Base-by-base conservation (phyloP, 2,113 vertebrate species). In the Alligator mississippiensis region DNA sequence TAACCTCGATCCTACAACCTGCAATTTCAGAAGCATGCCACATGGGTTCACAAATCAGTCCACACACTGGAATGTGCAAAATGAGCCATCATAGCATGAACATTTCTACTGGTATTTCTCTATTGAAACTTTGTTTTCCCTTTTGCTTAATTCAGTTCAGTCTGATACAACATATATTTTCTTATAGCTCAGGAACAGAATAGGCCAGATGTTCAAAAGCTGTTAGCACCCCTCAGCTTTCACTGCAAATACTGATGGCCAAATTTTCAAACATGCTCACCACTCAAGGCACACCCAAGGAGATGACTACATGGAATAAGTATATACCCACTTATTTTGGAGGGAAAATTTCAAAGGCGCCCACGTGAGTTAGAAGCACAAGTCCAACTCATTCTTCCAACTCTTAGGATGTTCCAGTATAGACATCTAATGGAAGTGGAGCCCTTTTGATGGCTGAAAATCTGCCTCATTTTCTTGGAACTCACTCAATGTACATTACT, bases 371-470 rank as follows among this genome's bases (percentile, higher is more conserved):
- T n/a, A 91, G 72, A 47, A 47, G 63, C 76, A 57, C 5, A 60
- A 28, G 9, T 81, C 47, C 60, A 72, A 60, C 57, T 70, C 28
- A 59, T 70, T 55, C 63, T 68, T 88, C 28, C 25, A 10, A 68
- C 22, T 55, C n/a, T 30, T 5, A 38, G 72, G n/a, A 54, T 81
- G 76, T 5, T 27, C 4, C 7, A 2, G 21, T 2, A 22, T 4
- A 62, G 13, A 80, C n/a, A 30, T 80, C 59, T 24, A 4, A 7
- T 13, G 11, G 28, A 10, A 47, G 30, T 63, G 9, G 18, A 22
- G 3, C 10, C 55, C 28, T 3, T 11, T 15, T 14, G 7, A 60
- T 15, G 5, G 28, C 4, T 47, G 25, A 28, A 0, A 5, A 72
- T 5, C 16, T 15, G 1, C 22, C 28, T 57, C 6, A 11, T 47